phyloP scores from a whole-genome alignment of 64 coral and sea anemone species.

The Stichodactyla helianthus region DNA sequence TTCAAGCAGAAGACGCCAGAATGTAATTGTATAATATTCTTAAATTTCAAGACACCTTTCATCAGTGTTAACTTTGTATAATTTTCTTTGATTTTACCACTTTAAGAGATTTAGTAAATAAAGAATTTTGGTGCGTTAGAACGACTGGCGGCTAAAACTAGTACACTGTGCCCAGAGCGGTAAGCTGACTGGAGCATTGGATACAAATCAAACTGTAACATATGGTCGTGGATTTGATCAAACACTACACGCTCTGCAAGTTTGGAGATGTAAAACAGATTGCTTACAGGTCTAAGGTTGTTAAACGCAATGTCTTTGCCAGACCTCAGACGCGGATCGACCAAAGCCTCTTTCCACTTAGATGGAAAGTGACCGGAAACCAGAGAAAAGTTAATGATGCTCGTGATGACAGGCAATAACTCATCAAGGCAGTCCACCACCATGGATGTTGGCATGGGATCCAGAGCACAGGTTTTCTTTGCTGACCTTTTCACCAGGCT shows the following conservation, averaged over 20 bases:
- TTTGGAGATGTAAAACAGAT: slow-evolving; percentile 14
- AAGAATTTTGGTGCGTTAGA: no score
- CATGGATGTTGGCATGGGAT: slow-evolving; percentile 57
- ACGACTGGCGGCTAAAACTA: no score
- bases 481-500: slow-evolving; percentile 31
- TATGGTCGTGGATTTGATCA: slow-evolving; percentile 13
- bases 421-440: slow-evolving; percentile 43
- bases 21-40: no score
- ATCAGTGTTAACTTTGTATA: no score
- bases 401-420: slow-evolving; percentile 1
- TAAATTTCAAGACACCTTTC: no score
- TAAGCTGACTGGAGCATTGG: slow-evolving; percentile 20
- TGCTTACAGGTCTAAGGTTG: slow-evolving; percentile 18
- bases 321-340: background rate
- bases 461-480: slow-evolving; percentile 56
- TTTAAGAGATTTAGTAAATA: no score
- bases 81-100: no score
- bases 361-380: slow-evolving; percentile 15
- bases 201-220: background rate
- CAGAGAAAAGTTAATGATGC: slow-evolving; percentile 27
- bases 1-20: no score
- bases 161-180: background rate
- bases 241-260: slow-evolving; percentile 13
- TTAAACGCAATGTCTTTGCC: slow-evolving; percentile 2
- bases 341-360: slow-evolving; percentile 23